Base-by-base conservation (phyloP, 1,140 invertebrate species). In the Conus ventricosus region DNA sequence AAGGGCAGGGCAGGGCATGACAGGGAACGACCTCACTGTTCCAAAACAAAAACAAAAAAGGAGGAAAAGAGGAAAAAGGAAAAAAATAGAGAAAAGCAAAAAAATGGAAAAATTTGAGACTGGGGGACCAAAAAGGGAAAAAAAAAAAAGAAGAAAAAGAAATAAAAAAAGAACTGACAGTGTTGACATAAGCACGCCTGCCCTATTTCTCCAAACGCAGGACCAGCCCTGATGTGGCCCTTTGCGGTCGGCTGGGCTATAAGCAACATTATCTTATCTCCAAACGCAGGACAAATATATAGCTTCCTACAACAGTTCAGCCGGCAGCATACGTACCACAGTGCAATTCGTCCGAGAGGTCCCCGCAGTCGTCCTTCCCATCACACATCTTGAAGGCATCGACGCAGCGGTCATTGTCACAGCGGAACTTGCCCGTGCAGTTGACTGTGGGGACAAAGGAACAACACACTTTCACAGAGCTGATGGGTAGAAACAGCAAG, bases 361-460 rank as follows among this genome's bases (percentile, higher is more conserved):
- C 91, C 20, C 63, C 84, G 54, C 91, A 92, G 75, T 92, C 89
- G 54, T 90, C 81, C 15, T 87, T n/a, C 60, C 90, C 90, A 87
- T 92, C 83, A 84, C 91, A 92, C 10, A 67, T 39, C 25, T 82
- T 6, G 51, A 10, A 25, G 2, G 20, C 23, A 4, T 75, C 51
- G 27, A 92, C 55, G 83, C 91, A 92, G 53, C 57, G 84, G 4
- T 85, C 87, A 60, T 92, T 89, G 17, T 76, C 57, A 89, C 91
- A 92, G 5, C 25, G 67, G 71, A 90, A 90, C 67, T 87, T 88
- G 27, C 89, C 91, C 25, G 39, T 76, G 57, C 90, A 91, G 82
- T 83, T 82, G 5, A 13, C 90, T 90, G 85, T 20, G 20, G 80
- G 25, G 25, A 85, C 13, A 89, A 63, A 89, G 39, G 54, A 80